A percentile compares a stretch with the other conserved stretches of the same genome.
These are phyloP conservation scores for Orchesella flavescens DNA, from an alignment of 2,888 invertebrate genomes.

Conservation along the genomic window DNA sequence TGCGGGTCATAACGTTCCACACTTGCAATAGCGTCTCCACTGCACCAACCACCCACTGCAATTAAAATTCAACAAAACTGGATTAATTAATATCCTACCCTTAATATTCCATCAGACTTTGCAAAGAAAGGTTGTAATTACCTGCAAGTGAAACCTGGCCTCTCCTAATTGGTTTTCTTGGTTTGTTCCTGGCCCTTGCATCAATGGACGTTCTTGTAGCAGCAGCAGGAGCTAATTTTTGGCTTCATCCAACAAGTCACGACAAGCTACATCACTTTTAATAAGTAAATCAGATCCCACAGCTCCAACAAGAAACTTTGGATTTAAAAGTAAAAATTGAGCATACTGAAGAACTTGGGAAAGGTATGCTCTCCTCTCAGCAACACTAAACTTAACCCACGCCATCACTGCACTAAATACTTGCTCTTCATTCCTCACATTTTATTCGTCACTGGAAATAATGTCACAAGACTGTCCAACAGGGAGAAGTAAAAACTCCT, in stretches of 20 bases:
- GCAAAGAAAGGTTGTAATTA: slow-evolving; percentile 60
- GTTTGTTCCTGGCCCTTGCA: slow-evolving; percentile 97
- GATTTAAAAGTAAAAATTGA: slow-evolving; percentile 86
- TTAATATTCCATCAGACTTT: too few relatives aligned
- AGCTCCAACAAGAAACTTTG: too few relatives aligned
- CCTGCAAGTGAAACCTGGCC: slow-evolving; percentile 96
- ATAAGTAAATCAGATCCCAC: too few relatives aligned
- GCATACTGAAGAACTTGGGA: slow-evolving; percentile 98
- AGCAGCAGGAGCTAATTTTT: slow-evolving; percentile 75
- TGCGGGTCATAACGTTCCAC: too few relatives aligned
- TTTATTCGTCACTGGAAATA: slow-evolving; percentile 86
- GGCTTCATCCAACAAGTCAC: slow-evolving; percentile 72
- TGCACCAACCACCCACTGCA: slow-evolving; percentile 98
- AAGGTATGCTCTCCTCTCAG: slow-evolving; percentile 90
- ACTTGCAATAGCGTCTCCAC: slow-evolving; percentile 99
- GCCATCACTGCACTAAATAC: too few relatives aligned
- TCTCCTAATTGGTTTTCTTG: slow-evolving; percentile 93
- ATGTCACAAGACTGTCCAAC: slow-evolving; percentile 97
- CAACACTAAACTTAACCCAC: slow-evolving; percentile 97
- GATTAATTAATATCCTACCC: too few relatives aligned
- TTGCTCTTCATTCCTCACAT: too few relatives aligned
- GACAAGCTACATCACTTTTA: too few relatives aligned
- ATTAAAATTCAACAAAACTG: too few relatives aligned
- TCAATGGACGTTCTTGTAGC: slow-evolving; percentile 94
- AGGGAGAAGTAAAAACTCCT: slow-evolving; percentile 96